Percentiles rank a stretch among this genome's conserved stretches.
Conservation (phyloP, 2,797 vertebrate genomes). For the Scyliorhinus canicula region DNA sequence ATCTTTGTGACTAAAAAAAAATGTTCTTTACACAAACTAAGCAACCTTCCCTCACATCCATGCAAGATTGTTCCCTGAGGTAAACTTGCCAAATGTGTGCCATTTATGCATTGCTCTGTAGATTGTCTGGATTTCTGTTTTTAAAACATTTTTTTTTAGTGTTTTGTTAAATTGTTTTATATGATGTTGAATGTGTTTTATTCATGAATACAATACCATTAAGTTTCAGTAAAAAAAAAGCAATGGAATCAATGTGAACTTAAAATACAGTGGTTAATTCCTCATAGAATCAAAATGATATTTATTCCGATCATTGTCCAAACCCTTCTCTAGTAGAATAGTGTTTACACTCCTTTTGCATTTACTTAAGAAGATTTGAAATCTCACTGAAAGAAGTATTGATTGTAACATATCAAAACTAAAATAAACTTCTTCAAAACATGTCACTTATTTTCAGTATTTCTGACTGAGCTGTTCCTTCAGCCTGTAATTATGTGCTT, state of each 20-base stretch:
- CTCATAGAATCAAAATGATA: conserved; percentile 1
- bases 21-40: neutral
- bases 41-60: neutral
- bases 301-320: conserved; percentile 25
- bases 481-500: neutral
- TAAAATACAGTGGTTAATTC: conserved; percentile 16
- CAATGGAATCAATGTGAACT: conserved; percentile 5
- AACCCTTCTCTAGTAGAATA: neutral
- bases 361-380: conserved; percentile 21
- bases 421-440: conserved; percentile 17
- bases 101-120: neutral
- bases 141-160: neutral
- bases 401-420: neutral
- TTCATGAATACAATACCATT: neutral
- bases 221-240: neutral
- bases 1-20: neutral
- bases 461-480: neutral
- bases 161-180: neutral
- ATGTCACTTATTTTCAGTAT: neutral
- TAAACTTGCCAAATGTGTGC: conserved; percentile 13
- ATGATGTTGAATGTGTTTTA: neutral
- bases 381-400: conserved; percentile 25
- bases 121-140: neutral
- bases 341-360: neutral
- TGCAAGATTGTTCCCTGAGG: neutral